Evolutionary conservation across 92 coral and sea anemone genomes (phyloP).

Genomic region (Ricordea florida): DNA sequence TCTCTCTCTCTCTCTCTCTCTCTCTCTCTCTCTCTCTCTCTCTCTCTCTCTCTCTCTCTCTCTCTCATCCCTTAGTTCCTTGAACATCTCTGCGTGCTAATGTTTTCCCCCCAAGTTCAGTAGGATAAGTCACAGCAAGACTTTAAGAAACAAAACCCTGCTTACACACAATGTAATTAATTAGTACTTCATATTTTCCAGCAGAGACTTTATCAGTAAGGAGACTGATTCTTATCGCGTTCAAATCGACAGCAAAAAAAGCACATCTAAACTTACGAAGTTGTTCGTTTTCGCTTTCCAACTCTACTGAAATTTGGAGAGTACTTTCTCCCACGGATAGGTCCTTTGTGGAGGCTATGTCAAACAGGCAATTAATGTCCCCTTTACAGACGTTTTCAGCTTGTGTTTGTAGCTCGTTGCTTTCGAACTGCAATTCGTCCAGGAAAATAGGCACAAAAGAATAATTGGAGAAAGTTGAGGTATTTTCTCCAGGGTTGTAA

Average conservation of each 20-base stretch:
- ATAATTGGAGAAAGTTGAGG: constrained; percentile 28
- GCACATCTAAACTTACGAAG: constrained; percentile 18
- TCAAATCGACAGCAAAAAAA: not conserved
- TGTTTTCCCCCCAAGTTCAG: too few relatives aligned
- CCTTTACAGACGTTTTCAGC: constrained; percentile 60
- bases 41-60: too few relatives aligned
- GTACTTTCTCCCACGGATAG: constrained; percentile 65
- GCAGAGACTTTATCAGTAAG: too few relatives aligned
- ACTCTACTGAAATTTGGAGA: constrained; percentile 25
- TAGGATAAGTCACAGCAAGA: too few relatives aligned
- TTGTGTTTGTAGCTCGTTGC: constrained; percentile 12
- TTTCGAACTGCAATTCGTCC: constrained; percentile 56
- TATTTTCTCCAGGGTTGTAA: constrained; percentile 54
- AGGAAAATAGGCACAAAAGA: constrained; percentile 72
- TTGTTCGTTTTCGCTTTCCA: constrained; percentile 21
- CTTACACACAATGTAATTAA: too few relatives aligned
- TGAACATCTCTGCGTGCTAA: too few relatives aligned
- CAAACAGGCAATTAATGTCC: constrained; percentile 71
- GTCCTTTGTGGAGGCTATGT: constrained; percentile 73
- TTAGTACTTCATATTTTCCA: too few relatives aligned
- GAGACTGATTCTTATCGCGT: too few relatives aligned
- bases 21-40: too few relatives aligned
- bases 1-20: too few relatives aligned
- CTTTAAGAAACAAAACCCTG: too few relatives aligned
- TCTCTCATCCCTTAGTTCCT: too few relatives aligned